These are phyloP conservation scores for Raja brachyura DNA, from an alignment of 2,113 vertebrate genomes.

Conservation along the genomic window DNA sequence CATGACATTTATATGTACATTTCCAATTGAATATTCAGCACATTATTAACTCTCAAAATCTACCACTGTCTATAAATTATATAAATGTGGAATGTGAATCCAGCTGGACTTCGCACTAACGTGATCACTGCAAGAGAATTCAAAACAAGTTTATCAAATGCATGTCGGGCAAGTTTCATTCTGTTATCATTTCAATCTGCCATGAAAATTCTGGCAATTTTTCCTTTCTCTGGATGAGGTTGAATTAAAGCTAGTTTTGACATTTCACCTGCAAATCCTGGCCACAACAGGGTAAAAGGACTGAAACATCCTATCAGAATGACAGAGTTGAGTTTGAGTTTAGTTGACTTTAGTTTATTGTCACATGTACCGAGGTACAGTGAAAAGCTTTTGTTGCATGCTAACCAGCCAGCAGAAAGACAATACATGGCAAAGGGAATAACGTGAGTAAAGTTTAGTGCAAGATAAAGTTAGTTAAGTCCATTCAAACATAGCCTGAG, in stretches of 20 bases:
- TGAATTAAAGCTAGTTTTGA: background rate
- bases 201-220: background rate
- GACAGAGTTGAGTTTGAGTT: too few species aligned
- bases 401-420: too few species aligned
- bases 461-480: too few species aligned
- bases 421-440: too few species aligned
- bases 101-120: background rate
- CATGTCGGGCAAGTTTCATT: background rate
- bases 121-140: conserved; percentile 17
- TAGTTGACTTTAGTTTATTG: too few species aligned
- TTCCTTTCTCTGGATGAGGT: background rate
- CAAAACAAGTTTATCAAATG: too few species aligned
- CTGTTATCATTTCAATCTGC: background rate
- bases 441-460: too few species aligned
- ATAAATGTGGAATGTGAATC: conserved; percentile 13
- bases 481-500: too few species aligned
- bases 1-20: conserved; percentile 5
- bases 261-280: background rate
- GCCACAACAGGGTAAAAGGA: background rate
- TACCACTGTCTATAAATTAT: conserved; percentile 12
- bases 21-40: conserved; percentile 19
- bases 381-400: too few species aligned
- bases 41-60: conserved; percentile 15
- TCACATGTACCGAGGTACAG: too few species aligned
- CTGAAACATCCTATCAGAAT: too few species aligned